These are phyloP conservation scores for Penelope pileata DNA, from an alignment of 2,113 vertebrate genomes.

Conservation along the genomic window DNA sequence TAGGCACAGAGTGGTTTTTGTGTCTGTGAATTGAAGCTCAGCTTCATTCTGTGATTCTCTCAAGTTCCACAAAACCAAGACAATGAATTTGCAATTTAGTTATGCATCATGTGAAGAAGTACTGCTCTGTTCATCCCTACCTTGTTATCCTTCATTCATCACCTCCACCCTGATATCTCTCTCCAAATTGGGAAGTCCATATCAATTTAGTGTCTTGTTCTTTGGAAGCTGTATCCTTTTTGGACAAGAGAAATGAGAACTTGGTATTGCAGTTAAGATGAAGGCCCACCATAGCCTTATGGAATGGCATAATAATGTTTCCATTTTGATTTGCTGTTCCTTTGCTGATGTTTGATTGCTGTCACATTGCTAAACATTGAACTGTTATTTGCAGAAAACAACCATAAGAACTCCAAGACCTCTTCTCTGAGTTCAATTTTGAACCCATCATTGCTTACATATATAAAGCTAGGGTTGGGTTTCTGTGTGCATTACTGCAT, in stretches of 20 bases:
- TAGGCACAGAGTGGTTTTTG: neutral
- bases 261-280: neutral
- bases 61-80: neutral
- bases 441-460: neutral
- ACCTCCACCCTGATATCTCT: neutral
- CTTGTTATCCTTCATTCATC: neutral
- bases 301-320: neutral
- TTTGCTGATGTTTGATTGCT: neutral
- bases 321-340: neutral
- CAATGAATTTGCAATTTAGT: neutral
- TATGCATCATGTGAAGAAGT: neutral
- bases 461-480: neutral
- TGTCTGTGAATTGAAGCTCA: neutral
- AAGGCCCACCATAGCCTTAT: neutral
- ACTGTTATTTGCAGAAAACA: neutral
- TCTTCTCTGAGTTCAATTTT: neutral
- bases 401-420: neutral
- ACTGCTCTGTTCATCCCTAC: neutral
- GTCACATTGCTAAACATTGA: neutral
- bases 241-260: neutral
- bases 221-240: neutral
- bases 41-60: neutral
- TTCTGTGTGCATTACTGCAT: neutral
- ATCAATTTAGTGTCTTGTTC: neutral
- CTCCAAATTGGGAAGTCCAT: rapidly evolving